A percentile compares a stretch with the other conserved stretches of the same genome.
These are phyloP conservation scores for Pseudococcus jackbeardsleyi DNA, from an alignment of 2,888 invertebrate genomes.

Conservation along the genomic window DNA sequence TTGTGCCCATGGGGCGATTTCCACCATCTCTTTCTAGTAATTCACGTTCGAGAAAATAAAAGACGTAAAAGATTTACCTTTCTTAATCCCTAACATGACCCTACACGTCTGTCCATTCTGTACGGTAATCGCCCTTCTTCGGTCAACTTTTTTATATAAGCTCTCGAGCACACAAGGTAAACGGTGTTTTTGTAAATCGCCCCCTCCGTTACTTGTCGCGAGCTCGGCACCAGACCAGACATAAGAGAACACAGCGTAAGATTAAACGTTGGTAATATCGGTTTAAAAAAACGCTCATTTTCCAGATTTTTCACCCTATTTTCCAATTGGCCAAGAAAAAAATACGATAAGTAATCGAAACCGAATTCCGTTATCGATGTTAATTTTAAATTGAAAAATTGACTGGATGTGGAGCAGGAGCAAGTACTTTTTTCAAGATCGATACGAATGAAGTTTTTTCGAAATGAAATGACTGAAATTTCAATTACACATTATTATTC, in stretches of 20 bases:
- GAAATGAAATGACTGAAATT: not conserved
- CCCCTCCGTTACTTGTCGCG: not conserved
- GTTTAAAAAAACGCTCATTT: constrained; percentile 46
- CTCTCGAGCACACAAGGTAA: constrained; percentile 31
- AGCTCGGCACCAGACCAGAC: not conserved
- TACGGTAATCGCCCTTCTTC: constrained; percentile 55
- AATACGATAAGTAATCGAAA: constrained; percentile 11
- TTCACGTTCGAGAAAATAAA: constrained; percentile 55
- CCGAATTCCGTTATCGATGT: constrained; percentile 13
- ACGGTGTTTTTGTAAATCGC: constrained; percentile 56
- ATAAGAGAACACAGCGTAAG: not conserved
- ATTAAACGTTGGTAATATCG: constrained; percentile 51
- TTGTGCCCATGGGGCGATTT: constrained; percentile 59
- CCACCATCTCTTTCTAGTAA: constrained; percentile 41
- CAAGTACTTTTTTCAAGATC: not conserved
- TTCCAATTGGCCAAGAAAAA: not conserved
- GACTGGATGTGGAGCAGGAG: not conserved
- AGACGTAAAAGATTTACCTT: constrained; percentile 56
- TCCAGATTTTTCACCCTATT: constrained; percentile 31
- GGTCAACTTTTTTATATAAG: constrained; percentile 57
- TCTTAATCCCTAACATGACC: constrained; percentile 54
- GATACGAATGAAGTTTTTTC: not conserved
- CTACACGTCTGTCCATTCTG: constrained; percentile 51
- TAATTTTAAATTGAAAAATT: constrained; percentile 34
- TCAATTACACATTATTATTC: no score